These are phyloP conservation scores for Anguilla megastoma DNA, from an alignment of 2,797 vertebrate species.

Conservation along the genomic window DNA sequence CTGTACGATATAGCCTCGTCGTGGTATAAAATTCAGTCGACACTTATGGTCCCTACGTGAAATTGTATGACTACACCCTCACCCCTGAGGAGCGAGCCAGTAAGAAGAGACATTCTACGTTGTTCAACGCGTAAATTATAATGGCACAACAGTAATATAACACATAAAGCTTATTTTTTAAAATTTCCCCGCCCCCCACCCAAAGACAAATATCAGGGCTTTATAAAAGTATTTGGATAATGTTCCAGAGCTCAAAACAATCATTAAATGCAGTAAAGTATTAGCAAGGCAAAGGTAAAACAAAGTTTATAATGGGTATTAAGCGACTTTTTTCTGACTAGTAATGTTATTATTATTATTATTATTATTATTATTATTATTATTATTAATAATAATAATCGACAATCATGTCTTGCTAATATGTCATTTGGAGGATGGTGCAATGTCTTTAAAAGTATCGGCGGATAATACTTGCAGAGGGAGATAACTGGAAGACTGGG, in stretches of 20 bases:
- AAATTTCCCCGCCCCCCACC: not conserved
- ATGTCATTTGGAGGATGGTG: conserved; percentile 17
- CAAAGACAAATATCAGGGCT: not conserved
- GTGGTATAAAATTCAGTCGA: not conserved
- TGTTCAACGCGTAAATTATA: not conserved
- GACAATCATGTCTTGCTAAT: conserved; percentile 26
- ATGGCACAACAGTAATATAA: not conserved
- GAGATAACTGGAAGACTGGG: not conserved
- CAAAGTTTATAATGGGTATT: conserved; percentile 2
- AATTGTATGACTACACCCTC: not conserved
- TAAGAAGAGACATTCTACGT: not conserved
- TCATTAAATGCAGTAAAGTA: not conserved
- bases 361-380: conserved; percentile 51
- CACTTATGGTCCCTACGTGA: not conserved
- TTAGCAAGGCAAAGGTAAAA: not conserved
- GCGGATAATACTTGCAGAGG: not conserved
- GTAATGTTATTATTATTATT: conserved; percentile 44
- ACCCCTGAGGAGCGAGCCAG: not conserved
- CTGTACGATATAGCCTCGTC: not conserved
- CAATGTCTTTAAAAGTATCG: not conserved
- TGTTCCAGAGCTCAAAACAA: conserved; percentile 13
- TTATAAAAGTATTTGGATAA: conserved; percentile 41
- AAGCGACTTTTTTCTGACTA: not conserved
- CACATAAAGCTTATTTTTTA: not conserved
- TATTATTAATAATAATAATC: conserved; percentile 45